These are phyloP conservation scores for Dipus sagitta DNA, from an alignment of 2,797 vertebrate genomes.

Conservation along the genomic window DNA sequence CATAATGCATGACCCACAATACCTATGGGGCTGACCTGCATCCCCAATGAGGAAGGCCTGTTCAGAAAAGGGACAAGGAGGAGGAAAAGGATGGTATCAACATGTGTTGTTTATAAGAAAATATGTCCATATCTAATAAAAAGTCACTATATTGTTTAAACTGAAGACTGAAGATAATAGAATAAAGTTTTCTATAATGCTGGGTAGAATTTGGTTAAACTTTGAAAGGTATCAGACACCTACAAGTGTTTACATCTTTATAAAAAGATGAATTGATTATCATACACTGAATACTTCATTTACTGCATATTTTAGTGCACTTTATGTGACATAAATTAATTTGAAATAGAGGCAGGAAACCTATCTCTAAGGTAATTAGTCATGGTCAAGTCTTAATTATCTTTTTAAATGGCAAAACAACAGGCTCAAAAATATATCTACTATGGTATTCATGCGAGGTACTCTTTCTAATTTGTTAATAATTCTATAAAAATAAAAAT, in stretches of 20 bases:
- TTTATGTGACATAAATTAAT: conserved; percentile 81
- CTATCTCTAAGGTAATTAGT: conserved; percentile 79
- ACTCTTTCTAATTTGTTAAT: conserved; percentile 38
- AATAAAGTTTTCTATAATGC: too few relatives aligned
- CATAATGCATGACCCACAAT: too few relatives aligned
- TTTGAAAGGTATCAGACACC: neutral
- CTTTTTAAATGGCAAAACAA: conserved; percentile 74
- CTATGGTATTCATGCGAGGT: conserved; percentile 34
- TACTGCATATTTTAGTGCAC: conserved; percentile 69
- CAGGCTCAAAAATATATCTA: conserved; percentile 60
- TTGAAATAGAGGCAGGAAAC: conserved; percentile 73
- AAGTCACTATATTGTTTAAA: too few relatives aligned
- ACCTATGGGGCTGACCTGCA: too few relatives aligned
- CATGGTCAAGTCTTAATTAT: conserved; percentile 81
- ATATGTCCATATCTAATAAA: too few relatives aligned
- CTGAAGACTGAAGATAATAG: too few relatives aligned
- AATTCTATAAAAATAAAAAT: conserved; percentile 26
- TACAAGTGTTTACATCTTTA: conserved; percentile 44
- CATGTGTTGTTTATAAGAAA: too few relatives aligned
- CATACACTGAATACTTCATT: conserved; percentile 70
- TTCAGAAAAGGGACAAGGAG: too few relatives aligned
- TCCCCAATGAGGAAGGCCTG: too few relatives aligned
- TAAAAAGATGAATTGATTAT: conserved; percentile 67
- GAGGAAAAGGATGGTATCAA: too few relatives aligned
- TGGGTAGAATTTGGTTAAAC: neutral